These are phyloP conservation scores for Prunella himalayana DNA, from an alignment of 2,113 vertebrate genomes.

Conservation along the genomic window DNA sequence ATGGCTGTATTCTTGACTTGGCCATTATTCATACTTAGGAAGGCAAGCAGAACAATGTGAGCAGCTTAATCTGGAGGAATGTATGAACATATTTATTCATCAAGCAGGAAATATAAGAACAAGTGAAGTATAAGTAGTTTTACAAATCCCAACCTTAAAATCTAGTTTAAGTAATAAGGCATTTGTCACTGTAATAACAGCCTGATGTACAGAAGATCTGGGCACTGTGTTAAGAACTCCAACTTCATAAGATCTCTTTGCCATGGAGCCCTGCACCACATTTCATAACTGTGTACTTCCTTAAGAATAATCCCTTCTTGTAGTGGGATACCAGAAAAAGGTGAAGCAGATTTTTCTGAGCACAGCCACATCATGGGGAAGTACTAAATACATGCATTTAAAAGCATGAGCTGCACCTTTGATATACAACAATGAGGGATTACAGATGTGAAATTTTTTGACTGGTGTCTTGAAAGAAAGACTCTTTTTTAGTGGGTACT, in stretches of 20 bases:
- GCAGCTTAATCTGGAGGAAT: not conserved
- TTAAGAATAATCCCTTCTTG: not conserved
- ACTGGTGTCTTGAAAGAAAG: not conserved
- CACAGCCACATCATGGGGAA: not conserved
- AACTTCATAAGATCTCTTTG: not conserved
- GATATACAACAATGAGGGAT: not conserved
- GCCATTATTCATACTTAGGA: not conserved
- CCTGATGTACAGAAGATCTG: not conserved
- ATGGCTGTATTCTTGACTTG: not conserved
- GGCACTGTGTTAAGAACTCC: not conserved
- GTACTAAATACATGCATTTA: not conserved
- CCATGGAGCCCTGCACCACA: not conserved
- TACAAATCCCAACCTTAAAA: not conserved
- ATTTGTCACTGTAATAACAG: not conserved
- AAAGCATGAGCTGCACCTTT: not conserved
- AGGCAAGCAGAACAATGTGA: not conserved
- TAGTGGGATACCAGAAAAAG: not conserved
- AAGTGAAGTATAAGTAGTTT: not conserved
- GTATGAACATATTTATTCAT: not conserved
- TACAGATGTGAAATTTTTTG: not conserved
- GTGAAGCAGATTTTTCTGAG: not conserved
- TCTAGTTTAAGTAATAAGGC: not conserved
- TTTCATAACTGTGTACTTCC: not conserved
- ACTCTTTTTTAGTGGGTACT: not conserved
- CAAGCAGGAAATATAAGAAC: not conserved